Evolutionary conservation across 2,797 vertebrate genomes (phyloP).

Genomic region (Oreonectes daqikongensis): DNA sequence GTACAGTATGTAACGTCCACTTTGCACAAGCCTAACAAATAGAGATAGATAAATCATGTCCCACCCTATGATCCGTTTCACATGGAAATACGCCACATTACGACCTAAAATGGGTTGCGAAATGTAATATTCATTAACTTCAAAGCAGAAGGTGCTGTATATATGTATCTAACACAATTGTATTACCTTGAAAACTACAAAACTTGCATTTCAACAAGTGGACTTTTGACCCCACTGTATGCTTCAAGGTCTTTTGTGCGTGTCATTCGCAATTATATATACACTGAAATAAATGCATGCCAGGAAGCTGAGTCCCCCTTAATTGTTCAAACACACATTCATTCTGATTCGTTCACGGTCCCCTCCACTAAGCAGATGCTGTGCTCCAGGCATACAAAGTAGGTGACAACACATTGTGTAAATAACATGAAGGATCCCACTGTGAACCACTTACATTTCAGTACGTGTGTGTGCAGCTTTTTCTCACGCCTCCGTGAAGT

Average conservation of each 20-base stretch:
- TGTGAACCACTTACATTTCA: constrained; percentile 39
- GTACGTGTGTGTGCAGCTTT: constrained; percentile 33
- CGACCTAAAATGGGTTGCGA: no score
- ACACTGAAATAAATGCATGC: constrained; percentile 26
- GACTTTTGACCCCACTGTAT: neutral
- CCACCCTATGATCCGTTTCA: neutral
- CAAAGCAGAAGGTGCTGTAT: neutral
- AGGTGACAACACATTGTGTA: constrained; percentile 65
- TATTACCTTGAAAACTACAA: neutral
- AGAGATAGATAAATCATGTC: neutral
- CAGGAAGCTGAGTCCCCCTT: constrained; percentile 11
- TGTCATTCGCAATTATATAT: neutral
- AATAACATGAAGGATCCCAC: constrained; percentile 36
- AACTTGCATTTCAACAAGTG: neutral
- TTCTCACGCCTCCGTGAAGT: constrained; percentile 47
- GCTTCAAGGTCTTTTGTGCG: neutral
- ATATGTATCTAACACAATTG: neutral
- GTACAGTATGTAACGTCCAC: neutral
- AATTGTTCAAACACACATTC: constrained; percentile 18
- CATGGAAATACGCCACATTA: no score
- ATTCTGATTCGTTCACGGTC: constrained; percentile 32
- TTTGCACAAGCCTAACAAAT: neutral
- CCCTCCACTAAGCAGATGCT: constrained; percentile 60
- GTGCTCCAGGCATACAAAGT: constrained; percentile 70
- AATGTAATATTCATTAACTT: no score